phyloP scores from a whole-genome alignment of 2,888 invertebrate genomes.

The Tipula unca region DNA sequence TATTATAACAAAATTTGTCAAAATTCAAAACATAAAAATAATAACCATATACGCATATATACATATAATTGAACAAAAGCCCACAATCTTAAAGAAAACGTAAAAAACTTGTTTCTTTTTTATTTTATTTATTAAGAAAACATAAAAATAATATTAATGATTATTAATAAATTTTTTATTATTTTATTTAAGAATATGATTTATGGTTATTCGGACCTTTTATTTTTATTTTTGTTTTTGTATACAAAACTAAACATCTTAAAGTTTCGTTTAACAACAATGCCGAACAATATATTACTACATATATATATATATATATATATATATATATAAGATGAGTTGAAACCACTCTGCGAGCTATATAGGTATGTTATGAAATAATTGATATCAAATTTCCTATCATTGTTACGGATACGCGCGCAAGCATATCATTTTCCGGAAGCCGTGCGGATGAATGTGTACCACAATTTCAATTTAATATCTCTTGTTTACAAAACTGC shows the following conservation, averaged over 20 bases:
- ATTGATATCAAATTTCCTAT: constrained; percentile 14
- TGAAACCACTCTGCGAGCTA: neutral
- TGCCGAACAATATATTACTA: neutral
- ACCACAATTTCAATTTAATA: neutral
- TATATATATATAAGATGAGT: neutral
- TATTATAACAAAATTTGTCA: neutral
- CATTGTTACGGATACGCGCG: neutral
- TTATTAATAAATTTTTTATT: neutral
- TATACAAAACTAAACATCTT: neutral
- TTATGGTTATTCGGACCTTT: neutral
- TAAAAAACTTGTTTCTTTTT: neutral
- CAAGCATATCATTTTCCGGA: neutral
- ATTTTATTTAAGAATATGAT: neutral
- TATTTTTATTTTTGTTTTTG: neutral
- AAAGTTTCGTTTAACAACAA: neutral
- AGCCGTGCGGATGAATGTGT: neutral
- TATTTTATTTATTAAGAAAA: neutral
- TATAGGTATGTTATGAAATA: neutral
- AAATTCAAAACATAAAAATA: neutral
- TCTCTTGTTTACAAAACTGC: neutral
- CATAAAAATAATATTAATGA: constrained; percentile 14
- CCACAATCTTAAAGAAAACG: constrained; percentile 8
- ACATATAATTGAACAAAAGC: neutral
- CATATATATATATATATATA: neutral
- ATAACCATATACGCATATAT: neutral